Evolutionary conservation across 2,888 invertebrate genomes (phyloP).

Genomic region (Gasteruption jaculator): DNA sequence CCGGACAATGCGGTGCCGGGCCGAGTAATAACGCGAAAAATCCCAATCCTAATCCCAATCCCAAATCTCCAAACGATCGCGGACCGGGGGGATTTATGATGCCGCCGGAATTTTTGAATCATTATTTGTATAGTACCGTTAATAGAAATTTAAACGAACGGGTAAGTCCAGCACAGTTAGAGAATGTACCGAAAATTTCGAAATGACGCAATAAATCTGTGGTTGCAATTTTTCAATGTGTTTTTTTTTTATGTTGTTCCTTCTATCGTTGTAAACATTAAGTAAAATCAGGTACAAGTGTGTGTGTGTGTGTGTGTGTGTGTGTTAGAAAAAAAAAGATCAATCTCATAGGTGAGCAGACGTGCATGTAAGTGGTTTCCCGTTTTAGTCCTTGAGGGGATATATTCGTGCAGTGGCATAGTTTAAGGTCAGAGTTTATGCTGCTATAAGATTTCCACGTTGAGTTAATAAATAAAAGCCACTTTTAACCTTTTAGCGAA

Average conservation of each 20-base stretch:
- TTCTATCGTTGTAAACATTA: too few relatives aligned
- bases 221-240: too few relatives aligned
- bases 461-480: background rate
- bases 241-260: too few relatives aligned
- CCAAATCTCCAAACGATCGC: slow-evolving; percentile 24
- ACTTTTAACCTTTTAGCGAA: background rate
- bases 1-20: slow-evolving; percentile 20
- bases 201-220: too few relatives aligned
- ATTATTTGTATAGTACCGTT: slow-evolving; percentile 37
- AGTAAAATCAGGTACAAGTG: too few relatives aligned
- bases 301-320: too few relatives aligned
- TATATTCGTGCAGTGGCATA: slow-evolving; percentile 21
- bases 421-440: slow-evolving; percentile 41
- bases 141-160: slow-evolving; percentile 31
- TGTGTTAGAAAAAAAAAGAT: too few relatives aligned
- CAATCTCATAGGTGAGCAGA: slow-evolving; percentile 35
- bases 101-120: slow-evolving; percentile 40
- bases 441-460: slow-evolving; percentile 21
- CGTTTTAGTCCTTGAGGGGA: slow-evolving; percentile 12
- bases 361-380: slow-evolving; percentile 36
- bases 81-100: slow-evolving; percentile 28
- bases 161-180: too few relatives aligned
- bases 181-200: too few relatives aligned
- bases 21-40: too few relatives aligned
- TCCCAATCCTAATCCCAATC: slow-evolving; percentile 20